These are phyloP conservation scores for Pterocles orientalis DNA, from an alignment of 2,113 vertebrate species.

Conservation along the genomic window DNA sequence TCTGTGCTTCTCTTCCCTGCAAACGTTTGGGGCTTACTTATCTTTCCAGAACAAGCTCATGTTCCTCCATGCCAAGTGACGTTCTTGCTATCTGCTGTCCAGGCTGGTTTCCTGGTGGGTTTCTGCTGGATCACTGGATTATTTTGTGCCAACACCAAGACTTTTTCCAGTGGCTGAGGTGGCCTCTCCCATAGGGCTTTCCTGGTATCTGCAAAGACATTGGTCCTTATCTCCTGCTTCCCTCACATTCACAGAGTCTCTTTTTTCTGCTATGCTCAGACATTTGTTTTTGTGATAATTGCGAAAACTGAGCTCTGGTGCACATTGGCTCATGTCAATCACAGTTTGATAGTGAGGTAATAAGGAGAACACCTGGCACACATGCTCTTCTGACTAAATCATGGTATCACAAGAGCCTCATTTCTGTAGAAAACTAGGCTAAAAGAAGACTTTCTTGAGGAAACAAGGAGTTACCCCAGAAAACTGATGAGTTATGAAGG, in stretches of 20 bases:
- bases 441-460: background rate
- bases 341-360: background rate
- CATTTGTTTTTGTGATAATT: background rate
- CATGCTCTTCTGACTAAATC: background rate
- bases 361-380: background rate
- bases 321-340: background rate
- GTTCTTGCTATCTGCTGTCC: background rate
- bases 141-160: background rate
- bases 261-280: background rate
- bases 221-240: background rate
- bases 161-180: background rate
- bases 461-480: background rate
- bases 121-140: background rate
- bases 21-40: rapidly evolving
- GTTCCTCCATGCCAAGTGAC: background rate
- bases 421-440: background rate
- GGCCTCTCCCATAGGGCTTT: background rate
- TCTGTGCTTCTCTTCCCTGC: background rate
- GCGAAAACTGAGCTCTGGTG: background rate
- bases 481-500: background rate
- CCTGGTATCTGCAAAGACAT: background rate
- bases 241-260: background rate
- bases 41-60: background rate
- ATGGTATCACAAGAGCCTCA: background rate
- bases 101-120: background rate